A percentile compares a stretch with the other conserved stretches of the same genome.
Conservation (phyloP, 2,888 invertebrate species). For the Cotesia congregata region DNA sequence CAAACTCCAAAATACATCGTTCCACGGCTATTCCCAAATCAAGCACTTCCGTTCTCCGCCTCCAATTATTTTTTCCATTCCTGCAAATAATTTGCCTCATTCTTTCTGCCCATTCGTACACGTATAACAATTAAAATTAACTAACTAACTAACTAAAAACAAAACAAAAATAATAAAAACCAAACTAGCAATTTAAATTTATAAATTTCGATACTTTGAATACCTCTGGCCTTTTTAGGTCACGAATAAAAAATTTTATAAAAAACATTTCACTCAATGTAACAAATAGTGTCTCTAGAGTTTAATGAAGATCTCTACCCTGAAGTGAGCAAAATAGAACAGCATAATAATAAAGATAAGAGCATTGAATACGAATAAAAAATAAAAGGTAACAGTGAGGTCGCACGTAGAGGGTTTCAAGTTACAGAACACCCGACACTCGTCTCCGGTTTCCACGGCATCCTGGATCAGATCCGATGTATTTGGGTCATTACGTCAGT, state of each 20-base stretch:
- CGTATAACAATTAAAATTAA: background rate
- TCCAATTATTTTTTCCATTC: conserved; percentile 12
- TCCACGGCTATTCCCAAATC: conserved; percentile 30
- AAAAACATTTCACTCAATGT: background rate
- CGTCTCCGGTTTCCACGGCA: conserved; percentile 25
- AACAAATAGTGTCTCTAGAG: background rate
- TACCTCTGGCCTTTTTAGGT: background rate
- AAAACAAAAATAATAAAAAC: background rate
- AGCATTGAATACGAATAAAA: conserved; percentile 2
- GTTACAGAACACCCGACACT: conserved; percentile 30
- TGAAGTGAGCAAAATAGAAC: background rate
- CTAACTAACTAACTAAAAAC: background rate
- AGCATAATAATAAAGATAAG: background rate
- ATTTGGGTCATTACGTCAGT: conserved; percentile 30
- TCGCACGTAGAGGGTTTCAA: conserved; percentile 22
- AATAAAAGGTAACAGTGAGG: background rate
- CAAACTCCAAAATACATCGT: conserved; percentile 10
- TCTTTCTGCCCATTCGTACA: background rate
- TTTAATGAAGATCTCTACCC: background rate
- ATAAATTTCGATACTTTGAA: background rate
- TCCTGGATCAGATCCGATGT: conserved; percentile 28
- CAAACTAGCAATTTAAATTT: background rate
- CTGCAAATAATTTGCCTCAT: background rate
- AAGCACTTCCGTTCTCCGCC: conserved; percentile 25
- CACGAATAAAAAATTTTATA: background rate